Evolutionary conservation across 2,888 invertebrate species (phyloP).

Genomic region (Apotomis capreana): DNA sequence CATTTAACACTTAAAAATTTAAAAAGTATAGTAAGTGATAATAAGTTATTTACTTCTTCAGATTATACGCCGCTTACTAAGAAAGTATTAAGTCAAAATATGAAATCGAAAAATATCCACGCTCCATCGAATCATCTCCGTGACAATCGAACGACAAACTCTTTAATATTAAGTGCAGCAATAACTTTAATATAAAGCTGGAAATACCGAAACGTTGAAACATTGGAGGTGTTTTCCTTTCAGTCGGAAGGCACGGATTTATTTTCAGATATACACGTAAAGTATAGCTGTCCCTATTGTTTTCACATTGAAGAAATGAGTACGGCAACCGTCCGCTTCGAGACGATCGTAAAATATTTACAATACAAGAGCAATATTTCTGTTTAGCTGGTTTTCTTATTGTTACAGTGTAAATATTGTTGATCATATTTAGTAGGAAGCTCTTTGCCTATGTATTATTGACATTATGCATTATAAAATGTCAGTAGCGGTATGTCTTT

Average conservation of each 20-base stretch:
- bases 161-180: conserved; percentile 10
- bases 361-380: conserved; percentile 38
- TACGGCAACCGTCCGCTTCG: conserved; percentile 46
- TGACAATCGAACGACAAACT: background rate
- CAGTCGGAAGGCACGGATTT: conserved; percentile 44
- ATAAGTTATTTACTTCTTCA: no score
- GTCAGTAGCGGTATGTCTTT: no score
- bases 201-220: conserved; percentile 53
- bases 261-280: conserved; percentile 33
- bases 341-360: conserved; percentile 53
- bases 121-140: background rate
- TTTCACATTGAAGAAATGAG: conserved; percentile 53
- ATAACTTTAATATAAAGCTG: conserved; percentile 34
- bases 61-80: no score
- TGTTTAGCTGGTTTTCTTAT: conserved; percentile 21
- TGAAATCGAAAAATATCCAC: background rate
- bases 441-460: conserved; percentile 6
- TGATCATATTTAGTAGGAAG: background rate
- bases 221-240: conserved; percentile 50
- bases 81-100: no score
- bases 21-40: no score
- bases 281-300: conserved; percentile 48
- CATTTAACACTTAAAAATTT: no score
- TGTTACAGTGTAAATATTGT: conserved; percentile 10
- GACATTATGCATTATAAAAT: no score